Base-by-base conservation (phyloP, 2,888 invertebrate genomes). In the Pristionchus arcanus region DNA sequence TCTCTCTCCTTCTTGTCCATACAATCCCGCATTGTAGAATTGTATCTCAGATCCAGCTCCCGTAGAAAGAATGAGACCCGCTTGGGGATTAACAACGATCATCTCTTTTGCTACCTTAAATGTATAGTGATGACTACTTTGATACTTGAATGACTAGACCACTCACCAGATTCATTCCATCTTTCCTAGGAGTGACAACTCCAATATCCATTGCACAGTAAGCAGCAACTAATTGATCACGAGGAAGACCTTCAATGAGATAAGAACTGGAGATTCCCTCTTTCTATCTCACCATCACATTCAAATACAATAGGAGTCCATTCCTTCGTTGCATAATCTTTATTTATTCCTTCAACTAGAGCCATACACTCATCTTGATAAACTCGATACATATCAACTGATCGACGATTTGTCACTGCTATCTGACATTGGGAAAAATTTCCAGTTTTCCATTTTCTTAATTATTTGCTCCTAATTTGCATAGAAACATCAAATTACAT, bases 151-250 rank as follows among this genome's bases (percentile, higher is more conserved):
- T 9, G 25, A 19, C 21, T 42, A 53, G 28, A 7, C n/a, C 0
- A n/a, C 88, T 84, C 34, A 94, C 94, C 90, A 95, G 86, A 85
- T 95, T 95, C 95, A 95, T 95, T 87, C 95, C 95, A 89, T 93
- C 93, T 68, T 95, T 95, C 84, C 93, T 92, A n/a, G 95, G 95
- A 19, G 95, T 95, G 15, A 95, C 95, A 0, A 95, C 94, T 31
- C 95, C 95, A 34, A 95, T 93, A 88, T 95, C 95, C 95, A 95
- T 95, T n/a, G 95, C 95, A 84, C 95, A 90, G 66, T 95, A 95
- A 77, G 94, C 94, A 25, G 94, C 94, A 3, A 95, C 94, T 19
- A 95, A 89, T 28, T 94, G 94, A 31, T 91, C 90, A 63, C 95
- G 91, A 49, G 94, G 94, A 42, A 95, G 91, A 74, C 94, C 91